phyloP scores from a whole-genome alignment of 1,140 invertebrate species.

The Drosophila arawakana region DNA sequence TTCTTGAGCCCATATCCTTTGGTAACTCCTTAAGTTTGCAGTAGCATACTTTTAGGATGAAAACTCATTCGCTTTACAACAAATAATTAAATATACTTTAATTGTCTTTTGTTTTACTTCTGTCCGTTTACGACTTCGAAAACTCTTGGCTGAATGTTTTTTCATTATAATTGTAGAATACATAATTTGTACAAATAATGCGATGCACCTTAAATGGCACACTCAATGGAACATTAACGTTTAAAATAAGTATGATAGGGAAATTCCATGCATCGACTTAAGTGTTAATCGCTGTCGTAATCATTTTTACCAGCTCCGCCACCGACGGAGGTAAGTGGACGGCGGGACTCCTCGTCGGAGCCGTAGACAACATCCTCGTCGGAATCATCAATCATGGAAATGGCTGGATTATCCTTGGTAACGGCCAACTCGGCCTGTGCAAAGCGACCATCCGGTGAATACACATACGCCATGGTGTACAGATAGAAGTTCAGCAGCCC shows the following conservation, averaged over 20 bases:
- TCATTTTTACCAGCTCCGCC: conserved; percentile 86
- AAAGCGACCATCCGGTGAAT: conserved; percentile 93
- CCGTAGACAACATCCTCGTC: conserved; percentile 99
- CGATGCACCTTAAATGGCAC: not conserved
- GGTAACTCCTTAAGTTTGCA: too few relatives aligned
- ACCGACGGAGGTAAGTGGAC: conserved; percentile 86
- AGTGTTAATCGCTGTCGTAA: conserved; percentile 88
- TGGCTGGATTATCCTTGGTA: conserved; percentile 98
- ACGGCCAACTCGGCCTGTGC: conserved; percentile 94
- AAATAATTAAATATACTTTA: conserved; percentile 36
- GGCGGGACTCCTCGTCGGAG: conserved; percentile 94
- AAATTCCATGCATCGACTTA: not conserved
- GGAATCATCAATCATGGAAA: conserved; percentile 99
- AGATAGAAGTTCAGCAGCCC: conserved; percentile 97
- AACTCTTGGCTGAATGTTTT: conserved; percentile 37
- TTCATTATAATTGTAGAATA: conserved; percentile 39
- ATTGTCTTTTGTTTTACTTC: conserved; percentile 2
- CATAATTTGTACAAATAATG: conserved; percentile 62
- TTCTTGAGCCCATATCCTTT: too few relatives aligned
- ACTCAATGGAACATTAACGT: conserved; percentile 66
- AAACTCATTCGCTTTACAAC: not conserved
- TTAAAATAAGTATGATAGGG: conserved; percentile 46
- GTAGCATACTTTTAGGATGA: too few relatives aligned
- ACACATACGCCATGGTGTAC: conserved; percentile 97
- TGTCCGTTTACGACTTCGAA: conserved; percentile 23